Base-by-base conservation (phyloP, 2,888 invertebrate species). In the Athripsodes cinereus region DNA sequence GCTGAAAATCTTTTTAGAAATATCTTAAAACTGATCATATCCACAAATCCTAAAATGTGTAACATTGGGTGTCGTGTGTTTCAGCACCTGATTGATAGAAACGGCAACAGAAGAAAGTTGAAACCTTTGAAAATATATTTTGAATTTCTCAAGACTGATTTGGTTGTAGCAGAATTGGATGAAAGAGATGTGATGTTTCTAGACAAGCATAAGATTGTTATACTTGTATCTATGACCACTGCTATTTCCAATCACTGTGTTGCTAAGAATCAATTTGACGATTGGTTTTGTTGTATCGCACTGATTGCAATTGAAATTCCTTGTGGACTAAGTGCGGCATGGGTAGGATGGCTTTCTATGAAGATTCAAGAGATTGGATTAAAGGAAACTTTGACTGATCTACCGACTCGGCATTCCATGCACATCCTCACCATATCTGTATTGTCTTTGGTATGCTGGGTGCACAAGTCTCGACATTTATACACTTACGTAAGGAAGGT, bases 361-460 rank as follows among this genome's bases (percentile, higher is more conserved):
- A 74, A 79, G 8, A 70, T 85, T n/a, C 85, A 86, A 67, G 81
- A 83, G 58, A 71, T 72, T 22, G 76, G 79, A 0, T 66, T 82
- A 8, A 71, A 73, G 13, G 71, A 71, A 1, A 69, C 71, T 6
- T 68, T 70, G 31, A 64, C 75, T 1, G 64, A 72, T 1, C 66
- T 72, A 3, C 68, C 70, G 55, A 69, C 70, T 58, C 68, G 73
- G 13, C 81, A 81, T 67, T 80, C 82, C 68, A 68, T 85, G 63
- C 85, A 86, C 64, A 82, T 84, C 0, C 74, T 76, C 1, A 79
- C 84, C 0, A 74, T 83, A 59, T 78, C 83, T 0, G 68, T 84
- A 2, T 78, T 85, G 75, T 81, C 84, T 0, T 70, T 85, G 3
- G 72, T 85, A 2, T 84, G 84, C 66, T 83, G 84, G 78, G 75